phyloP scores from a whole-genome alignment of 2,113 vertebrate genomes.

The Rhinopithecus roxellana region DNA sequence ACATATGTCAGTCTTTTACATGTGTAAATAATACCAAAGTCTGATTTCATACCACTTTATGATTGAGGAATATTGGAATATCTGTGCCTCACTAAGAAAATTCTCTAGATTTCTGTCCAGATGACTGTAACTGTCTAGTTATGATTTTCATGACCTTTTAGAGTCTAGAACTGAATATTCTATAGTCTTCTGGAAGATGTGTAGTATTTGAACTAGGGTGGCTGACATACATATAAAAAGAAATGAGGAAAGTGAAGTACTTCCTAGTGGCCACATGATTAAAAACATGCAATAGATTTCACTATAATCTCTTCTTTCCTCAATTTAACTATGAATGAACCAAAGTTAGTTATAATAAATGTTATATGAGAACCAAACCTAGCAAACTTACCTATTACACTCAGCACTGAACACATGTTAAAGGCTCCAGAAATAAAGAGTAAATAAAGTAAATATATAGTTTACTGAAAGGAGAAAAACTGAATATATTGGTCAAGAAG shows the following conservation, averaged over 20 bases:
- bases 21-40: background rate
- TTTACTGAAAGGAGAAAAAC: background rate
- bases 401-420: background rate
- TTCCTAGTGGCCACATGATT: background rate
- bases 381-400: background rate
- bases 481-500: background rate
- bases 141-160: background rate
- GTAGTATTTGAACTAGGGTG: background rate
- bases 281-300: background rate
- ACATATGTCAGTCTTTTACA: background rate
- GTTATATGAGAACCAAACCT: background rate
- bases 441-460: conserved; percentile 19
- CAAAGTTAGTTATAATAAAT: conserved; percentile 28
- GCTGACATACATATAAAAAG: background rate
- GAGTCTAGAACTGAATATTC: background rate
- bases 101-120: background rate
- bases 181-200: background rate
- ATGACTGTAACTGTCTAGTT: background rate
- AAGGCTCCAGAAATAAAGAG: background rate
- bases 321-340: background rate
- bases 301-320: background rate
- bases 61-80: background rate
- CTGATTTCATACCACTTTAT: background rate
- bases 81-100: background rate
- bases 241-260: background rate